phyloP scores from a whole-genome alignment of 2,113 vertebrate species.

The Nyctereutes procyonoides region DNA sequence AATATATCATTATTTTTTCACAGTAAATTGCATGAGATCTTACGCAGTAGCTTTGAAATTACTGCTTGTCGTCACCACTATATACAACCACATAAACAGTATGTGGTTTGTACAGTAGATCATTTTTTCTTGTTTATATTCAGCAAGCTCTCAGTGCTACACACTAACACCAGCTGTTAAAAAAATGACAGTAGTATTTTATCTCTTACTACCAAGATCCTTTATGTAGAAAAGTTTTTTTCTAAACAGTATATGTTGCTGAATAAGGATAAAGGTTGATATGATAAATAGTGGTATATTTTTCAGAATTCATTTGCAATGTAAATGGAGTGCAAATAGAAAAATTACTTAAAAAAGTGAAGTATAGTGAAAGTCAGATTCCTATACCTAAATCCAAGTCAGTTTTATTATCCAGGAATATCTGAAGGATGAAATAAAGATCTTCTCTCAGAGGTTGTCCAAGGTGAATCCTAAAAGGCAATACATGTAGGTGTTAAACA shows the following conservation, averaged over 20 bases:
- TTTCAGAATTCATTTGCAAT: conserved; percentile 63
- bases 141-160: conserved; percentile 54
- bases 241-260: conserved; percentile 30
- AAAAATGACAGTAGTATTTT: conserved; percentile 77
- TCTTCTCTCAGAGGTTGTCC: neutral
- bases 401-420: conserved; percentile 6
- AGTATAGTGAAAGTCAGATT: neutral
- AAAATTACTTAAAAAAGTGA: conserved; percentile 35
- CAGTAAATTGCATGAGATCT: conserved; percentile 68
- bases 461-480: neutral
- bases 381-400: neutral
- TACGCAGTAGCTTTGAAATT: conserved; percentile 71
- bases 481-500: neutral
- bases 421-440: neutral
- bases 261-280: conserved; percentile 59
- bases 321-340: conserved; percentile 42
- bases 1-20: conserved; percentile 76
- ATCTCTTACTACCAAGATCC: conserved; percentile 68
- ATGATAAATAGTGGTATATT: conserved; percentile 48
- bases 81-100: conserved; percentile 78
- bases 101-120: conserved; percentile 74
- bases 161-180: conserved; percentile 80
- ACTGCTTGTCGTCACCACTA: conserved; percentile 73
- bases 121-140: conserved; percentile 83
- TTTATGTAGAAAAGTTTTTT: conserved; percentile 62